phyloP scores from a whole-genome alignment of 2,113 vertebrate genomes.

The Piaya cayana region DNA sequence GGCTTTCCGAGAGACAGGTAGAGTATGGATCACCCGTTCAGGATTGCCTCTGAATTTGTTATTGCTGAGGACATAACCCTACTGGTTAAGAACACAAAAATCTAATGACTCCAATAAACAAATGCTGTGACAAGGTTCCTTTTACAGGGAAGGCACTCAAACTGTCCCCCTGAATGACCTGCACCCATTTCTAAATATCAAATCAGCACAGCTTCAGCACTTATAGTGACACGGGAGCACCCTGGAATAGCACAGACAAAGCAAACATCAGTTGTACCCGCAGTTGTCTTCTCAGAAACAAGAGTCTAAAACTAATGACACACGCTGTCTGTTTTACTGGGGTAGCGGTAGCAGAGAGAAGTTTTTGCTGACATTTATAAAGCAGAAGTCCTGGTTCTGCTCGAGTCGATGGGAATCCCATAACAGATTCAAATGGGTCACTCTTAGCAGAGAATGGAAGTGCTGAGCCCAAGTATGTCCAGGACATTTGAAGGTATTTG shows the following conservation, averaged over 20 bases:
- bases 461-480: background rate
- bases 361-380: background rate
- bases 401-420: background rate
- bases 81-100: background rate
- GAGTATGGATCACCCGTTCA: conserved; percentile 22
- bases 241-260: background rate
- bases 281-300: background rate
- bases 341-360: background rate
- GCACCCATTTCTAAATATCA: background rate
- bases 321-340: background rate
- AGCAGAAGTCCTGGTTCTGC: background rate
- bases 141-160: background rate
- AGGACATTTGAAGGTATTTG: background rate
- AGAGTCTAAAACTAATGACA: background rate
- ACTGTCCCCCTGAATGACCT: background rate
- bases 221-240: background rate
- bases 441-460: background rate
- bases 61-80: background rate
- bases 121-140: background rate
- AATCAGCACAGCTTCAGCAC: background rate
- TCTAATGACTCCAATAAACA: background rate
- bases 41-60: background rate
- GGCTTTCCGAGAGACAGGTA: conserved; percentile 98
- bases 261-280: background rate
- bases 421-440: background rate